Percentiles rank a stretch among this genome's conserved stretches.
Conservation (phyloP, 2,113 vertebrate species). For the Urocitellus parryii region DNA sequence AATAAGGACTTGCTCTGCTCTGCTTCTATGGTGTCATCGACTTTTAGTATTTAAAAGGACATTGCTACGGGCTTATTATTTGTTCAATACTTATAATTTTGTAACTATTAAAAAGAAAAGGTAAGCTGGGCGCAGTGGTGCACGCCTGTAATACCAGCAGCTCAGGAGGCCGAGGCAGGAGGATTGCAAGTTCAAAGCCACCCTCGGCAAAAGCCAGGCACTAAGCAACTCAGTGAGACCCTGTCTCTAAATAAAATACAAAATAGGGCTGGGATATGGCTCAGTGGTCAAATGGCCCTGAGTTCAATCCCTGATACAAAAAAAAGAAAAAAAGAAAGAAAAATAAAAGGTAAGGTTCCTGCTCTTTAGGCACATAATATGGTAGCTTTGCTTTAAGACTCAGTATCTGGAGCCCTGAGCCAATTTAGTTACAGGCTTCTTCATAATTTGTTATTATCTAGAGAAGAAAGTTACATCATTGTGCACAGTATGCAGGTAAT, state of each 20-base stretch:
- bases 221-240: too few species aligned
- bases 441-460: constrained; percentile 32
- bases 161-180: too few species aligned
- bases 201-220: too few species aligned
- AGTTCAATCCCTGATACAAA: too few species aligned
- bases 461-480: background rate
- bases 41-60: constrained; percentile 27
- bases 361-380: background rate
- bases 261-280: too few species aligned
- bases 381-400: background rate
- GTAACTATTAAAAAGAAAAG: background rate
- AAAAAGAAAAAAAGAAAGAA: too few species aligned
- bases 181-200: too few species aligned
- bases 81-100: constrained; percentile 13
- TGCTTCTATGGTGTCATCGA: background rate
- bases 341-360: background rate
- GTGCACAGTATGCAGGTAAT: background rate
- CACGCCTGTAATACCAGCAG: too few species aligned
- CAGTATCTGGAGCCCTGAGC: background rate
- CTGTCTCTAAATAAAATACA: too few species aligned
- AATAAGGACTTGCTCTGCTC: constrained; percentile 43
- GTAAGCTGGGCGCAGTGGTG: background rate
- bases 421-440: constrained; percentile 11
- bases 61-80: background rate
- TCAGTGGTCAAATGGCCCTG: too few species aligned